A percentile compares a stretch with the other conserved stretches of the same genome.
phyloP scores from a whole-genome alignment of 1,140 invertebrate species.

The Rhizoglyphus robini region DNA sequence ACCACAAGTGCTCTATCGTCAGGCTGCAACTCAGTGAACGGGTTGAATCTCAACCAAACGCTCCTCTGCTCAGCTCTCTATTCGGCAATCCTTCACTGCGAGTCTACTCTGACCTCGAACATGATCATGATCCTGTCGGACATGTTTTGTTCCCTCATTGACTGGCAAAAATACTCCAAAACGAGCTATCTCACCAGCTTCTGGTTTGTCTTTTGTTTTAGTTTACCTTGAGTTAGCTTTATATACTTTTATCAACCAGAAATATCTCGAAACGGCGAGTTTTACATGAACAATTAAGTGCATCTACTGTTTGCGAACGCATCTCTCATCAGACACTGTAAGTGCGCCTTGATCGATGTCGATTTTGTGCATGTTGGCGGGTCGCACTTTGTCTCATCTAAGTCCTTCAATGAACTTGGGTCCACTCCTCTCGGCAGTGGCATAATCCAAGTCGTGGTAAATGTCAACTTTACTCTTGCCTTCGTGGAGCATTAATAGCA shows the following conservation, averaged over 20 bases:
- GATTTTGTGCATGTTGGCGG: slow-evolving; percentile 1
- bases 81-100: not conserved
- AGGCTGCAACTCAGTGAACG: not conserved
- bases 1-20: not conserved
- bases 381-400: too few relatives aligned
- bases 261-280: slow-evolving; percentile 93
- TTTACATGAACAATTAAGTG: slow-evolving; percentile 94
- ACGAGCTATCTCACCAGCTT: not conserved
- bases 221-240: slow-evolving; percentile 16
- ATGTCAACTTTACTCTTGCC: too few relatives aligned
- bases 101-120: not conserved
- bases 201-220: slow-evolving; percentile 30
- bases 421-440: too few relatives aligned
- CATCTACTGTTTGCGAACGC: slow-evolving; percentile 98
- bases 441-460: too few relatives aligned
- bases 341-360: not conserved
- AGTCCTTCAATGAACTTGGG: too few relatives aligned
- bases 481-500: too few relatives aligned
- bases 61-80: not conserved
- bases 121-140: not conserved
- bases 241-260: slow-evolving; percentile 49
- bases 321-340: slow-evolving; percentile 92
- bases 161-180: not conserved
- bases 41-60: not conserved
- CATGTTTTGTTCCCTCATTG: not conserved